These are phyloP conservation scores for Drosophila infuscata DNA, from an alignment of 2,888 invertebrate genomes.

Conservation along the genomic window DNA sequence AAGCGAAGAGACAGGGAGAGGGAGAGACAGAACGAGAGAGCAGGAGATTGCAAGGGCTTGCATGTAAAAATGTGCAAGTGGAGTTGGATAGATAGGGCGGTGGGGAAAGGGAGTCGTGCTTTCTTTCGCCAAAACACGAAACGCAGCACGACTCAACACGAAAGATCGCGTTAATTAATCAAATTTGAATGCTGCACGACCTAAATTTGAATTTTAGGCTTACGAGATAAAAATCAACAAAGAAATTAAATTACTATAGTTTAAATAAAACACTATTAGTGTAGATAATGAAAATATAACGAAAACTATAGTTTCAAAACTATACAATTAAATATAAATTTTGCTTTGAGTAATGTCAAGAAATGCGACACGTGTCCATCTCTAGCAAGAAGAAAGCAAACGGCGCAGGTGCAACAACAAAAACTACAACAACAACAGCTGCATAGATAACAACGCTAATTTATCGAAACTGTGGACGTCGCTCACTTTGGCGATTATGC, in stretches of 20 bases:
- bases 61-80: constrained; percentile 47
- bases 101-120: neutral
- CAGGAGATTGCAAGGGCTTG: constrained; percentile 11
- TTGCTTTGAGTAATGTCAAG: neutral
- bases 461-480: constrained; percentile 59
- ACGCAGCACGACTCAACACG: neutral
- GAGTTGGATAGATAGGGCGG: neutral
- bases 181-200: neutral
- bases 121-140: neutral
- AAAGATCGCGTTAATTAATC: neutral
- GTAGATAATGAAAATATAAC: neutral
- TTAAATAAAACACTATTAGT: neutral
- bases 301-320: neutral
- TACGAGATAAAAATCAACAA: neutral
- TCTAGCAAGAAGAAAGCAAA: constrained; percentile 54
- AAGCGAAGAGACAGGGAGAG: constrained; percentile 15
- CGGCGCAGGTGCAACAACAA: constrained; percentile 66
- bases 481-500: constrained; percentile 23
- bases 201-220: neutral
- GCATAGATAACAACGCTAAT: constrained; percentile 74
- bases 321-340: neutral
- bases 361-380: constrained; percentile 1
- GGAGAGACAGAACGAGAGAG: constrained; percentile 7
- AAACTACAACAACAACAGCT: constrained; percentile 56
- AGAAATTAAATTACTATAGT: neutral